Evolutionary conservation across 1,140 invertebrate species (phyloP).

Genomic region (Reticulitermes speratus): DNA sequence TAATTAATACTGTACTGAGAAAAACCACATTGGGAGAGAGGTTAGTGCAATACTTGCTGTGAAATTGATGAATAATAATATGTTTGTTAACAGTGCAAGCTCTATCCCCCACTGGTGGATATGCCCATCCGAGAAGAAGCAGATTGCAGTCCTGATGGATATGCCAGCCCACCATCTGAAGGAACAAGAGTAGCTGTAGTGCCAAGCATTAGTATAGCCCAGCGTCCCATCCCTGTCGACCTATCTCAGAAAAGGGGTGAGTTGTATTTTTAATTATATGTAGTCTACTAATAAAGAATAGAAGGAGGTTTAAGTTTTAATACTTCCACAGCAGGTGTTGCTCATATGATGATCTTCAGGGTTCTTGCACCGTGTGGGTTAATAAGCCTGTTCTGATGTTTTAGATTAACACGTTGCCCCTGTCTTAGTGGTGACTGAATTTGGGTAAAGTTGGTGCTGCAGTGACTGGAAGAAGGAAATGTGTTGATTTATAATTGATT

Average conservation of each 20-base stretch:
- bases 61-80: background rate
- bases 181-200: conserved; percentile 37
- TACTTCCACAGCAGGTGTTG: background rate
- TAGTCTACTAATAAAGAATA: no score
- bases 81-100: conserved; percentile 56
- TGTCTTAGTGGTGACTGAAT: no score
- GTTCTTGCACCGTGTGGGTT: no score
- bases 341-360: no score
- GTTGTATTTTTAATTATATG: background rate
- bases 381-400: no score
- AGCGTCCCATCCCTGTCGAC: conserved; percentile 39
- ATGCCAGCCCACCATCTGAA: conserved; percentile 53
- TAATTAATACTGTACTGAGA: no score
- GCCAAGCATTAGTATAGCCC: background rate
- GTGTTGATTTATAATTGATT: no score
- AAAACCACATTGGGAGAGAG: no score
- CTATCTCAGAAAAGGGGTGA: conserved; percentile 53
- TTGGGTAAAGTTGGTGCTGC: no score
- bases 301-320: background rate
- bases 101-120: conserved; percentile 54
- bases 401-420: no score
- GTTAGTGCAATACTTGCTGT: background rate
- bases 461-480: no score
- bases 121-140: conserved; percentile 61
- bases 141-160: conserved; percentile 58